Evolutionary conservation across 2,888 invertebrate species (phyloP), one percentile per base, ranked within the genome.

Genomic region (Scaptomyza parva): DNA sequence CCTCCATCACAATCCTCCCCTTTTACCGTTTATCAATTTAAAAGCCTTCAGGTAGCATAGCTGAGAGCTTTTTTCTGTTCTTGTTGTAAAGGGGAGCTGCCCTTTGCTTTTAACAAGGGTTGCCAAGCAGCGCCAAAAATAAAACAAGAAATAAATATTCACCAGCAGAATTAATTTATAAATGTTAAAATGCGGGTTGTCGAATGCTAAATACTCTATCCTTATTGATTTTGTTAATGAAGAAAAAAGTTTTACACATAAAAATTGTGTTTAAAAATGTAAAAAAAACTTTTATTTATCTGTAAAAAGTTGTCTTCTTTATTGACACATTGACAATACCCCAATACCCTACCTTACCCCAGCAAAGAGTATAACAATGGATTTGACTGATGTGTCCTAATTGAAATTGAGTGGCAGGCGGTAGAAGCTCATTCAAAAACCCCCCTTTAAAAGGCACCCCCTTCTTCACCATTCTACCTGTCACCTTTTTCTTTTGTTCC

Each of bases 401-500:
- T 78, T 77, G 68, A 73, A 73, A 64, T 73, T 68, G 75, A 75
- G 57, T 73, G 73, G 20, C 73, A 73, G 35, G 8, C 54, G 37
- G 8, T 3, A 14, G 18, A 52, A 47, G 18, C 12, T 9, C 35
- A 9, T 26, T 39, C 18, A n/a, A 20, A 6, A 7, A 1, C 11
- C 12, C 41, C 2, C n/a, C 5, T 5, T n/a, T 33, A n/a, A 28
- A 28, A 28, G 1, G 3, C 26, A 2, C 14, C 6, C 24, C 33
- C 33, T n/a, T 3, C 2, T 5, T 17, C 11, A 20, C 7, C 14
- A 20, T 2, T 7, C 76, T 57, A 47, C 50, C 37, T 37, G 37
- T 37, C 37, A 37, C 8, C 37, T 14, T 35, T 35, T 17, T 17
- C 17, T 37, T 37, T 17, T 17, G 37, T 37, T 1, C 5, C 3